These are phyloP conservation scores for Pterostichus madidus DNA, from an alignment of 2,888 invertebrate genomes.

Conservation along the genomic window DNA sequence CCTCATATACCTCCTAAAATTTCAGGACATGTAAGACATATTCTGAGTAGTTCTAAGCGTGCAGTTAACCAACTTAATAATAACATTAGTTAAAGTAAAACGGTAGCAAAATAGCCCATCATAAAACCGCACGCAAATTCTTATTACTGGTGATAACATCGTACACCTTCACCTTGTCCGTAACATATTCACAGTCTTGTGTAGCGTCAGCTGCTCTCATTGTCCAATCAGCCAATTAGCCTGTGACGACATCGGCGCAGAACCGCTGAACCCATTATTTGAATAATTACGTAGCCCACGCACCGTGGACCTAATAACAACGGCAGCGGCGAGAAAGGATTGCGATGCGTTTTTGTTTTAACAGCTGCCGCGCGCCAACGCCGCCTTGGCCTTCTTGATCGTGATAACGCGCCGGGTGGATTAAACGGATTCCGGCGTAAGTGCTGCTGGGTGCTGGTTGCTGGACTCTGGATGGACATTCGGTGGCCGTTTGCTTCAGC, in stretches of 20 bases:
- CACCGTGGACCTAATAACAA: slow-evolving; percentile 46
- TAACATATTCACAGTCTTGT: slow-evolving; percentile 15
- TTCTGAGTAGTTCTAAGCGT: no score
- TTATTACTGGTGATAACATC: slow-evolving; percentile 24
- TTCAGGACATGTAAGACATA: no score
- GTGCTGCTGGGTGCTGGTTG: no score
- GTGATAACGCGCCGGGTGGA: slow-evolving; percentile 22
- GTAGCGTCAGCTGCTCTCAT: slow-evolving; percentile 30
- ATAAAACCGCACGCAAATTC: slow-evolving; percentile 9
- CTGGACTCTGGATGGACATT: no score
- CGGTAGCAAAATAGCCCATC: slow-evolving; percentile 17
- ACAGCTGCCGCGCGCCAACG: slow-evolving; percentile 58
- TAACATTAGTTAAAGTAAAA: background rate
- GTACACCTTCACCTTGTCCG: slow-evolving; percentile 26
- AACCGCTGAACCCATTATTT: slow-evolving; percentile 59
- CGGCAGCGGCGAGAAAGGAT: slow-evolving; percentile 48
- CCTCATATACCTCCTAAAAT: no score
- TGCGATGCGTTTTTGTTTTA: slow-evolving; percentile 60
- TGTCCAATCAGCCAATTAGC: slow-evolving; percentile 55
- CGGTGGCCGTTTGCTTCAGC: no score
- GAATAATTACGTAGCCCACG: slow-evolving; percentile 62
- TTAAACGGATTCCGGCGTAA: slow-evolving; percentile 5
- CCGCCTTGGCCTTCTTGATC: slow-evolving; percentile 28
- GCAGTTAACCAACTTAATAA: no score
- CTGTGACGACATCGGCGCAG: slow-evolving; percentile 45